Evolutionary conservation across 2,797 vertebrate genomes (phyloP).

Genomic region (Mus spretus): DNA sequence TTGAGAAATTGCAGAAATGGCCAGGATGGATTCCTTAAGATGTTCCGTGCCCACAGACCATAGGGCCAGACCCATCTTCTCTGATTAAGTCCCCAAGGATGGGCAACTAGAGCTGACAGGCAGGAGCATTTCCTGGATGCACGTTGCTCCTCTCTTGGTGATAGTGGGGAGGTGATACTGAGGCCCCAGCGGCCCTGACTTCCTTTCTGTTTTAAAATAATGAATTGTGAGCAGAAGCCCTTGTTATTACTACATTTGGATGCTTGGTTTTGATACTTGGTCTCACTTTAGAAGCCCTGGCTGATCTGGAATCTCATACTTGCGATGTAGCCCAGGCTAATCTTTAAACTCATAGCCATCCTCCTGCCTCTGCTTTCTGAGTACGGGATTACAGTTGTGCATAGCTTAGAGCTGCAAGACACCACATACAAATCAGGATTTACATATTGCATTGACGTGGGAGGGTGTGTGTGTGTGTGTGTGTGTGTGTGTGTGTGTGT

Average conservation of each 20-base stretch:
- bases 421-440: background rate
- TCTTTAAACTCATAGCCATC: background rate
- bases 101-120: background rate
- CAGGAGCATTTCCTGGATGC: background rate
- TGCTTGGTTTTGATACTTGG: background rate
- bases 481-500: background rate
- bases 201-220: background rate
- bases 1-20: background rate
- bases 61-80: background rate
- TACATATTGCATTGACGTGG: background rate
- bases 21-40: background rate
- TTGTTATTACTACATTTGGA: background rate
- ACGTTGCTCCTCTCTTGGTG: background rate
- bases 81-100: background rate
- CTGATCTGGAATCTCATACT: background rate
- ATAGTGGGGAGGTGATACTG: background rate
- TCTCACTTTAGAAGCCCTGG: background rate
- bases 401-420: background rate
- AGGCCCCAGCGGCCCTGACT: background rate
- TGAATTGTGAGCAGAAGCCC: background rate
- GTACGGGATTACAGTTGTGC: background rate
- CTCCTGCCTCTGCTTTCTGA: background rate
- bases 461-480: background rate
- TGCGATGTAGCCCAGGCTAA: background rate
- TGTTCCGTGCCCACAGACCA: no score